Evolutionary conservation across 1,140 invertebrate species (phyloP).

Genomic region (Pogonognathellus flavescens): DNA sequence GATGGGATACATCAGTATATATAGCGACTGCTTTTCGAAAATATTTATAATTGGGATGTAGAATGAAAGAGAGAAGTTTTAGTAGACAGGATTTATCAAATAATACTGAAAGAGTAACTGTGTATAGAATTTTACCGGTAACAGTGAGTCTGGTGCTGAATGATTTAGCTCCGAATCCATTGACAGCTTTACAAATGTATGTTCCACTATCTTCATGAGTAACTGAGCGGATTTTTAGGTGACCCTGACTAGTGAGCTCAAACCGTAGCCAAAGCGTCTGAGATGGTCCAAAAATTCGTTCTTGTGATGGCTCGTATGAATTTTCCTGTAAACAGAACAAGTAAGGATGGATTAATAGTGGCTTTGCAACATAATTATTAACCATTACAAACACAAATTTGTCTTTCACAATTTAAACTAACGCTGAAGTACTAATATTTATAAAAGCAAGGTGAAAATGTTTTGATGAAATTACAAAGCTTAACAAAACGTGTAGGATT

Average conservation of each 20-base stretch:
- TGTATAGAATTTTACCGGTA: conserved; percentile 55
- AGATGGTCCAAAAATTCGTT: conserved; percentile 8
- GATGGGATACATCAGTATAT: too few species aligned
- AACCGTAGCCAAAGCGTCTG: conserved; percentile 47
- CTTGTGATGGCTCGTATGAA: not conserved
- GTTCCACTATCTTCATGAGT: conserved; percentile 60
- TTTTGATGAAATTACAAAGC: too few species aligned
- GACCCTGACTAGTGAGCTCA: conserved; percentile 18
- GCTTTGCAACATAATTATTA: not conserved
- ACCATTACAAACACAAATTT: not conserved
- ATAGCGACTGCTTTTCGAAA: too few species aligned
- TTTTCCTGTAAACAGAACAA: conserved; percentile 12
- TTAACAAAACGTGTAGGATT: too few species aligned
- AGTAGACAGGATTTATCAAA: too few species aligned
- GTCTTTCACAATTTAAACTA: not conserved
- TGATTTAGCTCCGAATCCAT: conserved; percentile 40
- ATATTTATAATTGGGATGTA: too few species aligned
- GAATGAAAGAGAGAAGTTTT: too few species aligned
- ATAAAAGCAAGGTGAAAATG: too few species aligned
- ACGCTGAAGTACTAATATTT: not conserved
- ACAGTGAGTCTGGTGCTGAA: conserved; percentile 57
- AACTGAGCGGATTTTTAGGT: conserved; percentile 60
- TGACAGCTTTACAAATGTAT: conserved; percentile 59
- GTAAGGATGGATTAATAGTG: not conserved
- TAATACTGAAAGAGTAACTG: not conserved